A percentile compares a stretch with the other conserved stretches of the same genome.
phyloP scores from a whole-genome alignment of 2,888 invertebrate genomes.

The Xanthorhoe designata region DNA sequence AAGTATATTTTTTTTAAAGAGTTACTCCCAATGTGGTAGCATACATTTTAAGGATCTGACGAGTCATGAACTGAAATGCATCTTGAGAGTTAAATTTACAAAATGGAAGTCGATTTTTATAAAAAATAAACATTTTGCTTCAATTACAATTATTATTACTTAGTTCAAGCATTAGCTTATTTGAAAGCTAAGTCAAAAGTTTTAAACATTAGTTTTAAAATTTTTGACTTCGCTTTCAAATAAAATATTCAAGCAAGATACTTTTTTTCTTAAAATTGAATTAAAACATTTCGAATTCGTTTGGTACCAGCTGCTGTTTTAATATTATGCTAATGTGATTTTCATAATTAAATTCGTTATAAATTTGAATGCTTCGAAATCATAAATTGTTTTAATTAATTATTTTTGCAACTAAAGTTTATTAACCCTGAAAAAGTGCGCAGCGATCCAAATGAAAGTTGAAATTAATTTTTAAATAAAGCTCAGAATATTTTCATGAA shows the following conservation, averaged over 20 bases:
- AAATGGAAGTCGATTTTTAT: too few species aligned
- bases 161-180: too few species aligned
- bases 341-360: conserved; percentile 4
- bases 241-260: background rate
- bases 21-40: too few species aligned
- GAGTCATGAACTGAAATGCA: too few species aligned
- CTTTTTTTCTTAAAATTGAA: background rate
- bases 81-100: too few species aligned
- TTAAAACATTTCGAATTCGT: background rate
- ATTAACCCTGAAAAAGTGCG: background rate
- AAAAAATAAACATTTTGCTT: too few species aligned
- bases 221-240: too few species aligned
- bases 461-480: background rate
- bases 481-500: background rate
- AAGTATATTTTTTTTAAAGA: too few species aligned
- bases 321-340: conserved; percentile 34
- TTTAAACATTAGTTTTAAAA: too few species aligned
- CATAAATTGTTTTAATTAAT: conserved; percentile 3
- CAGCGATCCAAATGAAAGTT: background rate
- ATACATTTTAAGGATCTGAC: too few species aligned
- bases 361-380: conserved; percentile 2
- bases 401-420: background rate
- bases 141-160: too few species aligned
- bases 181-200: too few species aligned
- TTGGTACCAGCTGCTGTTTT: conserved; percentile 5